Base-by-base conservation (phyloP, 2,797 vertebrate genomes). In the Chaunax sp. region DNA sequence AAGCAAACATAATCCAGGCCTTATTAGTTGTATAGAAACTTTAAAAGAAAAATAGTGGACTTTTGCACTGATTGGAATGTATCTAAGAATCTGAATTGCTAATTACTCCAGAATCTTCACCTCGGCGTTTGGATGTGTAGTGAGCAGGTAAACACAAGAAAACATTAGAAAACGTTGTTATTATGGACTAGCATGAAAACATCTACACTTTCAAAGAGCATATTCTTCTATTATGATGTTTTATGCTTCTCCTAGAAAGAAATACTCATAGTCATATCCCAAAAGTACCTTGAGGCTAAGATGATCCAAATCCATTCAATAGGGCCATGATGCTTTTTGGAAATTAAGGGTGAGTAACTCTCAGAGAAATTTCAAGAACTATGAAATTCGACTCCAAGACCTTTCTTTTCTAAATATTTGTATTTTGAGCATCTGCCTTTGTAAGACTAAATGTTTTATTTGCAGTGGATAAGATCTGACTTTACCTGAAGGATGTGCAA, bases 321-420 rank as follows among this genome's bases (percentile, higher is more conserved):
- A 0, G 14, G 19, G n/a, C 23, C 25, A 11, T 50, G 26, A 30
- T 20, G 38, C 23, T 58, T 65, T 47, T 57, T 33, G 33, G n/a
- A 72, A 63, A 47, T 22, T 2, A 60, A 57, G 33, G 23, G 6
- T 73, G 41, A 73, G 57, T 49, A 65, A 38, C 50, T 61, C 13
- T 56, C 13, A 26, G 38, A 60, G 14, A 57, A 15, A 37, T 19
- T 2, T 54, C 41, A 46, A n/a, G 19, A 26, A 16, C 22, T 33
- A 38, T 37, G 33, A 2, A 28, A 35, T 58, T 15, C 19, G 19
- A 18, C 6, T 37, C 20, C 16, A 45, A 44, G 45, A 30, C 28
- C 1, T 23, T 49, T 53, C 19, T 65, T 64, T 40, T 19, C 1
- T 52, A 0, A 45, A 9, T 37, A 30, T 58, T 15, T 45, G 4